Conservation (phyloP, 2,113 vertebrate genomes). For the Clarias magur region DNA sequence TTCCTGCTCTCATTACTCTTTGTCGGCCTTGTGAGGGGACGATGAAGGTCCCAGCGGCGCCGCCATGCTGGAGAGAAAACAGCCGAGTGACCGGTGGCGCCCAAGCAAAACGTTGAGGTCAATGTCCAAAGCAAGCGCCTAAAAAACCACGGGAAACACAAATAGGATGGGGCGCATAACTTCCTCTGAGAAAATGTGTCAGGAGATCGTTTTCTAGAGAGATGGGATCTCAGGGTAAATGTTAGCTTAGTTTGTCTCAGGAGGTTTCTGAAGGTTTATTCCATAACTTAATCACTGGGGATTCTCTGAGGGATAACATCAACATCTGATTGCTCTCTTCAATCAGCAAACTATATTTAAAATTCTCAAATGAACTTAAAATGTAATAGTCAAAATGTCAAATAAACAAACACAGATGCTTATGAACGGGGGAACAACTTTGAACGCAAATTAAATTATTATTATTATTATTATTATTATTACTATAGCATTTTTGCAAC, state of each 20-base stretch:
- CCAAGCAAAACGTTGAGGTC: slow-evolving; percentile 51
- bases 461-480: too few species aligned
- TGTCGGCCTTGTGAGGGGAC: slow-evolving; percentile 35
- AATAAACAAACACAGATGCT: background rate
- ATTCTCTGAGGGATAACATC: background rate
- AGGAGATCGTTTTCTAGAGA: background rate
- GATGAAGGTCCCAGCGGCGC: slow-evolving; percentile 45
- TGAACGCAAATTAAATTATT: slow-evolving; percentile 7
- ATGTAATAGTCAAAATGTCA: background rate
- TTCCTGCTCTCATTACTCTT: slow-evolving; percentile 55
- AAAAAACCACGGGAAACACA: slow-evolving; percentile 45
- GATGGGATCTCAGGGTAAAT: slow-evolving; percentile 22
- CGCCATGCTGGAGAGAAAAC: slow-evolving; percentile 52
- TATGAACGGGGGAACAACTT: background rate
- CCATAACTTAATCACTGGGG: slow-evolving; percentile 10
- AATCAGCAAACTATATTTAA: background rate
- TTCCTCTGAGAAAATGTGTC: slow-evolving; percentile 28
- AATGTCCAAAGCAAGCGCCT: slow-evolving; percentile 37
- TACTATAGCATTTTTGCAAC: background rate
- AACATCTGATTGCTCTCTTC: slow-evolving; percentile 15
- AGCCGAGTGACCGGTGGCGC: slow-evolving; percentile 29
- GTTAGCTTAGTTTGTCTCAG: slow-evolving; percentile 19
- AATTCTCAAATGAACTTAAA: background rate
- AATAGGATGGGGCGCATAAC: slow-evolving; percentile 31
- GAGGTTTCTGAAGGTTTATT: background rate